Base-by-base conservation (phyloP, 2,888 invertebrate species). In the Cryptus armator region DNA sequence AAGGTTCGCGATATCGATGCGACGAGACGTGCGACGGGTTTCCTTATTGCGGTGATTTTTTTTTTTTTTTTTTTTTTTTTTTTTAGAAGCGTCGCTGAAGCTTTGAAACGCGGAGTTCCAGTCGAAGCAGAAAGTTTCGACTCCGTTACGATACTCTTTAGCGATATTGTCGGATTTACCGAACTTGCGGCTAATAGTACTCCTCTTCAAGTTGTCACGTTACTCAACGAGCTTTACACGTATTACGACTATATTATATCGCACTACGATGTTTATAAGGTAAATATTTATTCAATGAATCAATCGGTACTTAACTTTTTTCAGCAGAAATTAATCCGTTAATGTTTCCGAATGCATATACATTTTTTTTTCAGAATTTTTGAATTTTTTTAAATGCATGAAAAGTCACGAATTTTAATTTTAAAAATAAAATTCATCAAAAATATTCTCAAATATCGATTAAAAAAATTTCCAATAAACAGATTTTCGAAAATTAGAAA, bases 171-270 rank as follows among this genome's bases (percentile, higher is more conserved):
- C 0, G 97, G 97, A 0, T 98, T 98, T 90, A 98, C 97, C 0
- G 96, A 96, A 86, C 94, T 98, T 29, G 97, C 97, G 3, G 97
- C 97, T 0, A 95, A 95, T 37, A 97, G 97, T 90, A 97, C 97
- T 0, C 97, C 98, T 79, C 94, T 95, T 32, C 94, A 98, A 97
- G 98, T 99, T 16, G 99, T 99, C n/a, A 97, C 97, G 86, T 98
- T 99, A 93, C 95, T 99, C 48, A 99, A 99, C 94, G 98, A 98
- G 74, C 97, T 99, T 68, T 99, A 99, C 95, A 98, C 98, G 89
- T 95, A 98, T 83, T 99, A 99, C 93, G 99, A 99, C 92, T 97
- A 98, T 51, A 96, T 98, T 83, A 98, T 99, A 85, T 98, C 98
- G 92, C 97, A 98, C 91, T 99, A 99, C 92, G 98, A 99, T 90